A percentile compares a stretch with the other conserved stretches of the same genome.
These are phyloP conservation scores for Belgica antarctica DNA, from an alignment of 2,888 invertebrate genomes.

Conservation along the genomic window DNA sequence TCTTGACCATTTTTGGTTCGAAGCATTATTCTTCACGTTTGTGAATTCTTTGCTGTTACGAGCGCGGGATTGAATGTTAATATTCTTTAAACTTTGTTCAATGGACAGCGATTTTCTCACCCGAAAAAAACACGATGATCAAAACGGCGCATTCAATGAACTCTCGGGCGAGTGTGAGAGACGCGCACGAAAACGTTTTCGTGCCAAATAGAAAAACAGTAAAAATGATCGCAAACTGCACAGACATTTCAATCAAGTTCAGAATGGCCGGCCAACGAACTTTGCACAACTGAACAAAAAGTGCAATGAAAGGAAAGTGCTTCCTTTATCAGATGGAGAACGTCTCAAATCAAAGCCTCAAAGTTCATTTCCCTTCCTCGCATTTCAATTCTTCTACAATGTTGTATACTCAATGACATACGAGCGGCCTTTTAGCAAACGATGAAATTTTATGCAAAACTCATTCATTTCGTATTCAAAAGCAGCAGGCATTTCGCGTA, in stretches of 20 bases:
- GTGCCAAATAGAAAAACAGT: background rate
- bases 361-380: background rate
- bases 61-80: constrained; percentile 27
- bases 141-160: background rate
- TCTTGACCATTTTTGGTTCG: constrained; percentile 6
- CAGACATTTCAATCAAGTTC: constrained; percentile 14
- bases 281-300: background rate
- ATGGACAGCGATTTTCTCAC: constrained; percentile 1
- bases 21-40: background rate
- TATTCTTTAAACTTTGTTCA: background rate
- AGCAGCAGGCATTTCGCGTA: background rate
- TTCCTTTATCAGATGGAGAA: background rate
- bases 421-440: constrained; percentile 9
- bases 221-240: background rate
- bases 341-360: background rate
- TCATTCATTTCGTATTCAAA: constrained; percentile 16
- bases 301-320: background rate
- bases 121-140: background rate
- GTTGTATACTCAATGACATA: constrained; percentile 21
- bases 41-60: constrained; percentile 17
- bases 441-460: constrained; percentile 15
- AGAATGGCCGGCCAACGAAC: background rate
- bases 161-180: background rate
- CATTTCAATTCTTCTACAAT: background rate
- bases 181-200: background rate